Evolutionary conservation across 37 sponge, comb jelly and placozoan genomes (phyloP), one percentile per base, ranked within the genome.

Genomic region (Halichondria panicea): DNA sequence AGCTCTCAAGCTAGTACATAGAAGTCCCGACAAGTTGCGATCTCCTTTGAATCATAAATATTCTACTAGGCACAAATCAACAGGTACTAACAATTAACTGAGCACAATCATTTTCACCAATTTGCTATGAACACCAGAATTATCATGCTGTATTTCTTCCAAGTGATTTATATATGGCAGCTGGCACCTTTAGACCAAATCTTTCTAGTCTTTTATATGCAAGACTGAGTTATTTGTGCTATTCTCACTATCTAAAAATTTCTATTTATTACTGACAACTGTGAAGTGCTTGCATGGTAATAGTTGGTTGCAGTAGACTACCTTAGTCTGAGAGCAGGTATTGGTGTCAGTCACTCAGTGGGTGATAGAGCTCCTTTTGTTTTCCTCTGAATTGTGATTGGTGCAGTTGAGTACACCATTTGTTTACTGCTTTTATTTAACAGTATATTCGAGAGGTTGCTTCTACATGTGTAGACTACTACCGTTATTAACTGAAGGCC

Each of bases 271-370:
- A n/a, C n/a, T n/a, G n/a, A n/a, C n/a, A n/a, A n/a, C n/a, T n/a
- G n/a, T n/a, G n/a, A n/a, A n/a, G 19, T 58, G 60, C 60, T 58
- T 58, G 60, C 60, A n/a, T 11, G 60, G 25, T n/a, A n/a, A n/a
- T n/a, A n/a, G n/a, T n/a, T n/a, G n/a, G n/a, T n/a, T 58, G 60
- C 60, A 58, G 60, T 58, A 7, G 19, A 58, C n/a, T 58, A n/a
- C 15, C 27, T 58, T 11, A 6, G 25, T n/a, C n/a, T 58, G 19
- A 7, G 7, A n/a, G 55, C 74, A 63, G 56, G 79, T 78, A 78
- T 85, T 85, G 86, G 86, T 78, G 86, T 85, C 72, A 78, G 54
- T 85, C 85, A 75, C 69, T 30, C 34, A 31, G 53, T 61, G 63
- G 41, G 44, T 69, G 50, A 34, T 59, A 54, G 50, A 61, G 68